These are phyloP conservation scores for Agraylea sexmaculata DNA, from an alignment of 1,140 invertebrate species.

Conservation along the genomic window DNA sequence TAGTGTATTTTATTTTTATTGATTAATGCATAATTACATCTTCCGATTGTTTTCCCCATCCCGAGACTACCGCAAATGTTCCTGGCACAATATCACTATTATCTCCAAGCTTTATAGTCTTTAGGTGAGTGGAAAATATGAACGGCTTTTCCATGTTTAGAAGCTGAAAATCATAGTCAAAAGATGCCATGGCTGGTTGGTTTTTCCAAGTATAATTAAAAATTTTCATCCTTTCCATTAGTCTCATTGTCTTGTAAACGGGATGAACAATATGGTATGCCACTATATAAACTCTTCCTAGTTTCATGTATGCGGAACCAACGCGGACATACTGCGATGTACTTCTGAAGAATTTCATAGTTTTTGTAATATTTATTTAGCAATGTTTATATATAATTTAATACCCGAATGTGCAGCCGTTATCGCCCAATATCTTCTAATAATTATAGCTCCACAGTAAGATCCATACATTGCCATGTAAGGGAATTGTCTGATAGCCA, in stretches of 20 bases:
- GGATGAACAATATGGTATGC: conserved; percentile 13
- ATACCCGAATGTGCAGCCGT: conserved; percentile 18
- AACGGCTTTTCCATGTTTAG: conserved; percentile 10
- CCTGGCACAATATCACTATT: conserved; percentile 6
- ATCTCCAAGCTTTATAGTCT: conserved; percentile 7
- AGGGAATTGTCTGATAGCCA: conserved; percentile 7
- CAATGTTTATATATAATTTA: conserved; percentile 7
- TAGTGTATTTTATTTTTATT: conserved; percentile 4
- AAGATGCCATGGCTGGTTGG: not conserved
- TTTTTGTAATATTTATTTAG: not conserved
- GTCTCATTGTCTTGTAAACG: not conserved
- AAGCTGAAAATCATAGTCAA: conserved; percentile 15
- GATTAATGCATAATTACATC: conserved; percentile 1
- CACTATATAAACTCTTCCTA: not conserved
- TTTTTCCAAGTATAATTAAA: too few relatives aligned
- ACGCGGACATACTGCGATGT: not conserved
- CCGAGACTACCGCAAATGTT: conserved; percentile 6
- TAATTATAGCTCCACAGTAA: conserved; percentile 10
- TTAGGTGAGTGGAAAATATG: conserved; percentile 3
- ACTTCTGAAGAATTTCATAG: not conserved
- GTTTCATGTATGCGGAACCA: not conserved
- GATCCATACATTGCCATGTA: conserved; percentile 11
- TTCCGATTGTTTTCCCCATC: conserved; percentile 11
- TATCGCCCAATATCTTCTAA: conserved; percentile 10
- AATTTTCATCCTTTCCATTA: not conserved